Evolutionary conservation across 2,888 invertebrate species (phyloP), one percentile per base, ranked within the genome.

Genomic region (Drosophila tanythrix): DNA sequence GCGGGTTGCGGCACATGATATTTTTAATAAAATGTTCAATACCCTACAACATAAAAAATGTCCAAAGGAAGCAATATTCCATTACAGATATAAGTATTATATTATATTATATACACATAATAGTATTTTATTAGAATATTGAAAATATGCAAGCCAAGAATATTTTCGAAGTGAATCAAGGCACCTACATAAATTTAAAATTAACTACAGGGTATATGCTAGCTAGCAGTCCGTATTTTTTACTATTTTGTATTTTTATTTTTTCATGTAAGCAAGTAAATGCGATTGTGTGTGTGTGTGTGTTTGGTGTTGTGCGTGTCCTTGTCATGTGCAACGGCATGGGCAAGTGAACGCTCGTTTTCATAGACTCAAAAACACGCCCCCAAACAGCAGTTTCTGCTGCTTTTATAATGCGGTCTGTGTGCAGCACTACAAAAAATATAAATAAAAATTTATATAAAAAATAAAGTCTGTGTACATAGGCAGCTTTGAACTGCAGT

Each of bases 401-500:
- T 56, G 40, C 48, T 63, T 67, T 36, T 59, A 29, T 48, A 57
- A 50, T 68, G 77, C 48, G 67, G 73, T 68, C 64, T 67, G 29
- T 67, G 72, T 40, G 60, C 76, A 63, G 46, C 33, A 33, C 52
- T 60, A n/a, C 51, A 58, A 64, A 51, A 48, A 21, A 15, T 38
- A 25, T 10, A 11, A 29, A 27, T 27, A 31, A 31, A 48, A 55
- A 4, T 11, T 18, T 36, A 33, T 15, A 40, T 8, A 13, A n/a
- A 35, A 31, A 35, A 56, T 40, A 61, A 63, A 43, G 36, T 40
- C 43, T 46, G 55, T 59, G 51, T 66, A 74, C 70, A 75, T 70
- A 66, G 56, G 31, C 25, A n/a, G 70, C 81, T 79, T 79, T 82
- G 56, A 79, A 64, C 70, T 82, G 73, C 82, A 77, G 58, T 70